A percentile compares a stretch with the other conserved stretches of the same genome.
Conservation (phyloP, 92 coral and sea anemone genomes). For the Isaurus tuberculatus region DNA sequence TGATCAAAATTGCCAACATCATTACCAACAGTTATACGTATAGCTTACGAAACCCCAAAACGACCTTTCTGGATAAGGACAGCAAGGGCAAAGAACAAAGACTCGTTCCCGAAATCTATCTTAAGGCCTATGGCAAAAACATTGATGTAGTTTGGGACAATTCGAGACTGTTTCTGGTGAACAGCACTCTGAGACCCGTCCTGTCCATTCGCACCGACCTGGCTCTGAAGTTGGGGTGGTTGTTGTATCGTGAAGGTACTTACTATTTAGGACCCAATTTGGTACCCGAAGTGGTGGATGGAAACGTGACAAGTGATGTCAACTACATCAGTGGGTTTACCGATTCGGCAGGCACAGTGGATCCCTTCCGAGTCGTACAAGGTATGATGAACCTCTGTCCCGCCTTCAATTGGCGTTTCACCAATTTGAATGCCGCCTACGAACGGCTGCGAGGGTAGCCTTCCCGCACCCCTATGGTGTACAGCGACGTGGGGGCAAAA, state of each 20-base stretch:
- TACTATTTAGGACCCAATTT: neutral
- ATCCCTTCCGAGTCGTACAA: neutral
- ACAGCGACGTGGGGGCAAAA: too few relatives aligned
- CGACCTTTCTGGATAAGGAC: too few relatives aligned
- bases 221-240: neutral
- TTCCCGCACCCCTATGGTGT: constrained; percentile 1
- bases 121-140: neutral
- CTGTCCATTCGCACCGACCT: neutral
- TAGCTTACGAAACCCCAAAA: too few relatives aligned
- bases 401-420: neutral
- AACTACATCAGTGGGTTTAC: neutral
- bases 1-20: too few relatives aligned
- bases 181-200: neutral
- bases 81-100: neutral
- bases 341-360: too few relatives aligned
- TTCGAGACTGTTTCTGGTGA: neutral
- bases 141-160: neutral
- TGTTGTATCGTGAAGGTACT: too few relatives aligned
- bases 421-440: constrained; percentile 18
- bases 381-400: neutral
- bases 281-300: neutral
- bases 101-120: neutral
- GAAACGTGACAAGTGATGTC: neutral
- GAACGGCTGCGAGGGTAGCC: neutral
- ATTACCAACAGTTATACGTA: too few relatives aligned